phyloP scores from a whole-genome alignment of 2,888 invertebrate genomes.

The Rotaria macrura region DNA sequence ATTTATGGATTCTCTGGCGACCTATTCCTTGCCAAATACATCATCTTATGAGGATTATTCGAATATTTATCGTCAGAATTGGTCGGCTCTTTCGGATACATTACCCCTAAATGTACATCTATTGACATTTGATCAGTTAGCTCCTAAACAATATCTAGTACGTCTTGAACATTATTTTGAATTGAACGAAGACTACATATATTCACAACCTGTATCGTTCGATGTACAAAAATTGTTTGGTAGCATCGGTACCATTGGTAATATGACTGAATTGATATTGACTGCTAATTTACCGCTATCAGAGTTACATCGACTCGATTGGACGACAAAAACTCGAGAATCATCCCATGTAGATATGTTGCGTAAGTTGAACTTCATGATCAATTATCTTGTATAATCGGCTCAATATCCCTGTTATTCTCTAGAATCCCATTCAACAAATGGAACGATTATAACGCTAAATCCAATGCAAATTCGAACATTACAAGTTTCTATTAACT shows the following conservation, averaged over 20 bases:
- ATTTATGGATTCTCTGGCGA: slow-evolving; percentile 23
- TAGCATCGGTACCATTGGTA: slow-evolving; percentile 10
- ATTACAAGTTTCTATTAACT: slow-evolving; percentile 37
- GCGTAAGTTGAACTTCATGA: background rate
- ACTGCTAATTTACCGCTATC: background rate
- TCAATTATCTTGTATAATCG: background rate
- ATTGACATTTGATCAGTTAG: slow-evolving; percentile 21
- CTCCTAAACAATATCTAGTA: slow-evolving; percentile 24
- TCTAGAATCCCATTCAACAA: background rate
- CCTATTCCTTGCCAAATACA: slow-evolving; percentile 22
- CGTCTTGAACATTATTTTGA: slow-evolving; percentile 34
- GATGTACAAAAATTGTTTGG: slow-evolving; percentile 23
- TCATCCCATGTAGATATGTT: background rate
- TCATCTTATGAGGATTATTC: background rate
- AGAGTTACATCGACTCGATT: background rate
- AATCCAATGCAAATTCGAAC: slow-evolving; percentile 47
- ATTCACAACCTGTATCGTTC: slow-evolving; percentile 27
- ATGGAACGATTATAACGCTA: slow-evolving; percentile 36
- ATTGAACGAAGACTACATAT: slow-evolving; percentile 24
- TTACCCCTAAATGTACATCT: slow-evolving; percentile 30
- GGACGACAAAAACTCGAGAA: background rate
- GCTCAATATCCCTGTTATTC: background rate
- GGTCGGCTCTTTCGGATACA: slow-evolving; percentile 3
- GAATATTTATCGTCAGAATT: background rate
- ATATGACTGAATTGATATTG: background rate